Evolutionary conservation across 1,140 invertebrate species (phyloP).

Genomic region (Brachionus asplanchnoidis): DNA sequence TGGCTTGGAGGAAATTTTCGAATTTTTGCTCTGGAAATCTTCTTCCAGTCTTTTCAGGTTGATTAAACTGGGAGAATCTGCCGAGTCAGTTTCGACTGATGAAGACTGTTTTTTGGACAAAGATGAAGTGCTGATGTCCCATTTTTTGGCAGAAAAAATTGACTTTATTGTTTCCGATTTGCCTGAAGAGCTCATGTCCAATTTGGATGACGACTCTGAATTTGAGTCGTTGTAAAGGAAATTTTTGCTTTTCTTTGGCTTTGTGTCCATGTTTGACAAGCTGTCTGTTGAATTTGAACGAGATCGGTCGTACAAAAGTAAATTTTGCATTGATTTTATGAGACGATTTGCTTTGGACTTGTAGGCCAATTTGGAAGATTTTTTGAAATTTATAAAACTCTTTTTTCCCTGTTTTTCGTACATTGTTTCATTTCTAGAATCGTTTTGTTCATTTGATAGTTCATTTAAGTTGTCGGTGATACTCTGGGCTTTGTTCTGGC

Average conservation of each 20-base stretch:
- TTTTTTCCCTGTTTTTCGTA: not conserved
- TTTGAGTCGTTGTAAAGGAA: not conserved
- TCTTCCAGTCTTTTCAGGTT: not conserved
- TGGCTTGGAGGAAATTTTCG: not conserved
- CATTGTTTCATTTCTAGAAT: not conserved
- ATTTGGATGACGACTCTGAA: not conserved
- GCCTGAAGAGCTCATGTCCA: not conserved
- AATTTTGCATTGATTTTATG: conserved; percentile 33
- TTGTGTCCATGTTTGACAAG: not conserved
- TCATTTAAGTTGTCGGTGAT: not conserved
- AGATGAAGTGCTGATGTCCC: not conserved
- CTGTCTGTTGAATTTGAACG: conserved; percentile 23
- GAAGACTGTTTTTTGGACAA: not conserved
- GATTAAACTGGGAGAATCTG: not conserved
- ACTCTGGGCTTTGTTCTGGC: not conserved
- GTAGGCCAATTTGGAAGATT: not conserved
- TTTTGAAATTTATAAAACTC: not conserved
- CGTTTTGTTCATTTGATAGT: not conserved
- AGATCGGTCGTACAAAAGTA: conserved; percentile 14
- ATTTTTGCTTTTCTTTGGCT: not conserved
- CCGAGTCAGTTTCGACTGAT: not conserved
- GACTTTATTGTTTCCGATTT: not conserved
- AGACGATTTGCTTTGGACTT: conserved; percentile 6
- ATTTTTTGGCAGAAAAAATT: not conserved
- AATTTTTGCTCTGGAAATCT: not conserved